Evolutionary conservation across 2,113 vertebrate species (phyloP), one percentile per base, ranked within the genome.

Genomic region (Hydrochoerus hydrochaeris): DNA sequence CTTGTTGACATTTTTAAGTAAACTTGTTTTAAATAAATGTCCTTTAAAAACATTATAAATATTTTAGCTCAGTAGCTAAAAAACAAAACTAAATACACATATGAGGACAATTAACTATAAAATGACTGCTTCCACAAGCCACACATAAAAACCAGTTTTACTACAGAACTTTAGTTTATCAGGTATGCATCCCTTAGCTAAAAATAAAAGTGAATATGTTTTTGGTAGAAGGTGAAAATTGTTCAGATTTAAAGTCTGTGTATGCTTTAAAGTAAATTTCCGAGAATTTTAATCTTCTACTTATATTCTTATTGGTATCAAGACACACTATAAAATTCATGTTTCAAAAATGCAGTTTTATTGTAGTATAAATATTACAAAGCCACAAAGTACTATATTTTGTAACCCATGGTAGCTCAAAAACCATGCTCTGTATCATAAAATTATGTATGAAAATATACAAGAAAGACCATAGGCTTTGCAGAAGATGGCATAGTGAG

Each of bases 191-290:
- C 16, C 24, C 12, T 83, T 84, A 80, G 16, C n/a, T 57, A 87
- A 97, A 96, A 49, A 85, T 69, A 94, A 87, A 95, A 14, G 54
- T 69, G 19, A 85, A 22, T 75, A 60, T n/a, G 30, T 57, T 91
- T 90, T n/a, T 91, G 49, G 65, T 88, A 77, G 52, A 63, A 94
- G 4, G n/a, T 83, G 41, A 87, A 44, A 81, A 41, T 69, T 28
- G 90, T 62, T 92, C 13, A 88, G 35, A 85, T 46, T 46, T 91
- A 49, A 84, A 49, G 38, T 58, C 49, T 28, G 57, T 46, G 16
- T 32, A 62, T 41, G 60, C 30, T 92, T 95, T 90, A 92, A 95
- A 57, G 32, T 80, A 85, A 86, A 96, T 90, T 87, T 90, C 75
- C 69, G 65, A 52, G 69, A 32, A 52, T 92, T 87, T 91, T 62